A percentile compares a stretch with the other conserved stretches of the same genome.
Conservation (phyloP, 2,113 vertebrate genomes). For the Atlantisia rogersi region DNA sequence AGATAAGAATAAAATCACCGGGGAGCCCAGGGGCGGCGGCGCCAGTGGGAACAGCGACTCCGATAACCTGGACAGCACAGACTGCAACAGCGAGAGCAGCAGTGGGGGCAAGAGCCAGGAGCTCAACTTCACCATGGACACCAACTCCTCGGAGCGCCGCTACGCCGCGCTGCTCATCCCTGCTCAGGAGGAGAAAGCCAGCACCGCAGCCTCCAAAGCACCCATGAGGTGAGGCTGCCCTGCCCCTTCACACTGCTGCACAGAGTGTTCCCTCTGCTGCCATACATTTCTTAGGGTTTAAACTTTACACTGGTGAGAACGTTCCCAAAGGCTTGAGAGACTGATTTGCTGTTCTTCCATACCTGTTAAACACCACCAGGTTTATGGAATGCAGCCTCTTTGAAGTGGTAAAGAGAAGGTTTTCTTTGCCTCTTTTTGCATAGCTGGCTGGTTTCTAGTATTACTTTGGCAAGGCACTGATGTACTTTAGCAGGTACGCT, state of each 20-base stretch:
- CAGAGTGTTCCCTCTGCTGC: not conserved
- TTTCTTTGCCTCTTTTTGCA: not conserved
- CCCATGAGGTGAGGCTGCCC: slow-evolving; percentile 76
- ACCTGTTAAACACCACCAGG: not conserved
- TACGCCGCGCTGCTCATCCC: slow-evolving; percentile 81
- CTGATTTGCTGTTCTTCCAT: not conserved
- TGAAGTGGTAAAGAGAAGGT: not conserved
- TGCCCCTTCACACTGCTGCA: not conserved
- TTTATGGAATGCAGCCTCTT: not conserved
- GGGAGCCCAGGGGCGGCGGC: slow-evolving; percentile 87
- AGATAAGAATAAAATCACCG: slow-evolving; percentile 97
- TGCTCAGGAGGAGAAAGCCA: slow-evolving; percentile 85
- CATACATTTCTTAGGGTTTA: not conserved
- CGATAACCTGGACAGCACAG: slow-evolving; percentile 93
- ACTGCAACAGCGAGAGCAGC: slow-evolving; percentile 96
- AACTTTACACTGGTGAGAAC: not conserved
- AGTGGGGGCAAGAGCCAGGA: slow-evolving; percentile 96
- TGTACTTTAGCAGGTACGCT: too few species aligned
- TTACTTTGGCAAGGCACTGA: not conserved
- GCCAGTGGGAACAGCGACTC: slow-evolving; percentile 93
- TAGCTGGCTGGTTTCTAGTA: not conserved
- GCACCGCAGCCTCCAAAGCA: slow-evolving; percentile 86
- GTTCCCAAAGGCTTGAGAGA: not conserved
- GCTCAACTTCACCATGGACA: slow-evolving; percentile 88
- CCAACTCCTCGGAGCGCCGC: slow-evolving; percentile 83